Conservation (phyloP, 2,888 invertebrate species). For the Ichneumoninae sp. region DNA sequence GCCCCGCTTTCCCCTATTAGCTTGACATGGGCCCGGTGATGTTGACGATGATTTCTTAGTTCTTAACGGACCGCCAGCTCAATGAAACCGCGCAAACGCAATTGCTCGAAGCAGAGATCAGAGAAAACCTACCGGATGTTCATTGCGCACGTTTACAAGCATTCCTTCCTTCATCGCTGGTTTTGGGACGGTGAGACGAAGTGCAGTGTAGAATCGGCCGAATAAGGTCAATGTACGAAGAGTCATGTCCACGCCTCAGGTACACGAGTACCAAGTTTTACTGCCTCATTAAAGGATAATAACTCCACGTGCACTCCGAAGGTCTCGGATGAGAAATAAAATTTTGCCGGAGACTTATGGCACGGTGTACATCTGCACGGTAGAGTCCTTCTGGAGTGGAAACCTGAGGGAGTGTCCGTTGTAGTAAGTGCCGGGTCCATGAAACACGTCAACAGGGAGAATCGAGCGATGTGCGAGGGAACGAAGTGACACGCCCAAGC, state of each 20-base stretch:
- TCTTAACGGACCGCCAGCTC: constrained; percentile 19
- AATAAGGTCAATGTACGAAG: constrained; percentile 9
- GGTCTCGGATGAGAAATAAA: constrained; percentile 47
- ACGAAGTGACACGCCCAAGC: constrained; percentile 57
- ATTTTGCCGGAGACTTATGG: constrained; percentile 20
- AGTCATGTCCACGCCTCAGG: not conserved
- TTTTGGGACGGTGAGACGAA: not conserved
- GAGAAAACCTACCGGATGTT: not conserved
- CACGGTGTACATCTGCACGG: not conserved
- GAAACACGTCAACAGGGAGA: constrained; percentile 22
- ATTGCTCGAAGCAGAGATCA: not conserved
- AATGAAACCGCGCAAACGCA: not conserved
- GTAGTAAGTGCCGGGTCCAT: constrained; percentile 5
- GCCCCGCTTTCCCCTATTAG: no score
- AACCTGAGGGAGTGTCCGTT: constrained; percentile 29
- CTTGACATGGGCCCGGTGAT: constrained; percentile 71
- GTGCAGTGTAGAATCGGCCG: not conserved
- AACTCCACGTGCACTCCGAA: not conserved
- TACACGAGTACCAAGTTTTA: constrained; percentile 26
- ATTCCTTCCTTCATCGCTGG: not conserved
- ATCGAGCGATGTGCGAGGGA: constrained; percentile 11
- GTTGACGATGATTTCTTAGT: constrained; percentile 45
- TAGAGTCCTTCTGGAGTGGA: constrained; percentile 15
- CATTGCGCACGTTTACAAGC: not conserved
- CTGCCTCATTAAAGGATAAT: constrained; percentile 33